Evolutionary conservation across 1,140 invertebrate species (phyloP), one percentile per base, ranked within the genome.

Genomic region (Bathynomus jamesi): DNA sequence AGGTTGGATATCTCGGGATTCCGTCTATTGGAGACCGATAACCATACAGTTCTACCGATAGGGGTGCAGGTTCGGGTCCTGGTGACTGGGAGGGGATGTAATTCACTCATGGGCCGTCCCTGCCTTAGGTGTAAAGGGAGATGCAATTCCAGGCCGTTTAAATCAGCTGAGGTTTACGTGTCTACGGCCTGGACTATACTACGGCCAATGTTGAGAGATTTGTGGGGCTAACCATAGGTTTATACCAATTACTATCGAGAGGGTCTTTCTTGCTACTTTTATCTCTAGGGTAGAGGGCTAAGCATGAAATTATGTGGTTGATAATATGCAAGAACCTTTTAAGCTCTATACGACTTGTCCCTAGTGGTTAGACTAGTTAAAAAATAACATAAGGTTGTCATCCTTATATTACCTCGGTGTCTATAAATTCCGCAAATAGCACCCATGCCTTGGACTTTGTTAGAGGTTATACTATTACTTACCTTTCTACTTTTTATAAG

Each of bases 181-280:
- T 79, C 86, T 84, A 75, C 83, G 85, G 60, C 79, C 85, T 32
- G 87, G 88, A 62, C 73, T 88, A 78, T 88, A 85, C 81, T 89
- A 81, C 83, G 88, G 89, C 0, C 88, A 91, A 86, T 91, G 89
- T 81, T 90, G 89, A 79, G 89, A 91, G 86, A 89, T 91, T 85
- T 91, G 89, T 85, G 88, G 89, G 7, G 83, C 84, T 67, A 90
- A 90, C 82, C 89, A 91, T 82, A 87, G 86, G 69, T 90, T 90
- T 86, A 90, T 91, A 84, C 89, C 89, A 69, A 90, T 90, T 86
- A 82, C 84, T 71, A 80, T 89, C 79, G 67, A 73, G 24, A 32
- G 31, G 24, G 46, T 70, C n/a, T n/a, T n/a, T n/a, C n/a, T n/a
- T n/a, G n/a, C n/a, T n/a, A n/a, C n/a, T n/a, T n/a, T n/a, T n/a